phyloP scores from a whole-genome alignment of 2,888 invertebrate species.

The Euplexia lucipara region DNA sequence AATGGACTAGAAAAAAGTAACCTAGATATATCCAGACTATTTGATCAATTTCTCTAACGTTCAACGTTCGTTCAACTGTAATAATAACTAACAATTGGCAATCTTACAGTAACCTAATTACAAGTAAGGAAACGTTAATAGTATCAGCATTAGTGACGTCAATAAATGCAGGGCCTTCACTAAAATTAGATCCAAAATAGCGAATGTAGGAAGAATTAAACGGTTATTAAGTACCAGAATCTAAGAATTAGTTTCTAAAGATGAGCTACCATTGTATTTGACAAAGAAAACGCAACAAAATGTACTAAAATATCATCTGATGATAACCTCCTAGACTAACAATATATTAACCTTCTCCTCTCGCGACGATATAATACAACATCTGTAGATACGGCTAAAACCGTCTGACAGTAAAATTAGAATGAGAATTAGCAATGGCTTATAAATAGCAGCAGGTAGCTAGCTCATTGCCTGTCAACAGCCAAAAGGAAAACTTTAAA shows the following conservation, averaged over 20 bases:
- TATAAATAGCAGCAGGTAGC: conserved; percentile 63
- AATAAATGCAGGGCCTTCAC: conserved; percentile 2
- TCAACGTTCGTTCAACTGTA: conserved; percentile 23
- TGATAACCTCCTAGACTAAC: conserved; percentile 31
- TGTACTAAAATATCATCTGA: background rate
- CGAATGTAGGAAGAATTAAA: no score
- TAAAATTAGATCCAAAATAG: no score
- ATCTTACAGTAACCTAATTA: no score
- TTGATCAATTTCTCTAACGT: conserved; percentile 7
- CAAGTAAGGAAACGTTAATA: no score
- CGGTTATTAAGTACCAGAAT: no score
- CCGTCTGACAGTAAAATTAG: conserved; percentile 59
- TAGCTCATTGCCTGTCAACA: conserved; percentile 63
- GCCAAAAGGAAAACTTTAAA: conserved; percentile 48
- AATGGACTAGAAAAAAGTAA: background rate
- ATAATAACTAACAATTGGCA: conserved; percentile 19
- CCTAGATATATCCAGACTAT: background rate
- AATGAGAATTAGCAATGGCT: conserved; percentile 61
- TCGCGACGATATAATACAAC: conserved; percentile 32
- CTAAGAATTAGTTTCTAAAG: no score
- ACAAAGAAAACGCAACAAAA: background rate
- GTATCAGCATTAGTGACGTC: conserved; percentile 7
- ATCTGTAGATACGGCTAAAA: conserved; percentile 46
- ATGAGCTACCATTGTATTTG: background rate
- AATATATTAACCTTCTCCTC: conserved; percentile 47